phyloP scores from a whole-genome alignment of 1,140 invertebrate genomes.

The Berghia stephanieae region DNA sequence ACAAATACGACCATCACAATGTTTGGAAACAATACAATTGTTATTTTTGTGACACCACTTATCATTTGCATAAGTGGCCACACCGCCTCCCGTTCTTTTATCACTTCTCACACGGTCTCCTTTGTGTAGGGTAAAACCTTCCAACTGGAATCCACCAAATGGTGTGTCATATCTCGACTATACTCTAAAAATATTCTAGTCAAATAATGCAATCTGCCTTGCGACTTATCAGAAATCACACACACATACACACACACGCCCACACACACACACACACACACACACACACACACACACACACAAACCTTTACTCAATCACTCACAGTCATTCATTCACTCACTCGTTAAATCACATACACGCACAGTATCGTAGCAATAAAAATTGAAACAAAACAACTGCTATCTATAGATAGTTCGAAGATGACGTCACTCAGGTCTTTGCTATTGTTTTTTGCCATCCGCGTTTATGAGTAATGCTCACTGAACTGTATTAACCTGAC shows the following conservation, averaged over 20 bases:
- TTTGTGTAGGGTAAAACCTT: too few species aligned
- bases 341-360: neutral
- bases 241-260: neutral
- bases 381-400: too few species aligned
- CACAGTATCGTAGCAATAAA: neutral
- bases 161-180: constrained; percentile 44
- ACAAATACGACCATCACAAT: neutral
- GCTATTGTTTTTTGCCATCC: too few species aligned
- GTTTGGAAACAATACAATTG: neutral
- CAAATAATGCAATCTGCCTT: constrained; percentile 58
- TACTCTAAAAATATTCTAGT: constrained; percentile 53
- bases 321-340: neutral
- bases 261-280: neutral
- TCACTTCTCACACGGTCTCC: too few species aligned
- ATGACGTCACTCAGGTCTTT: too few species aligned
- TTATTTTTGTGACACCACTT: too few species aligned
- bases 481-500: too few species aligned
- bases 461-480: too few species aligned
- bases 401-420: too few species aligned
- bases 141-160: neutral
- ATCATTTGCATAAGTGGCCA: neutral
- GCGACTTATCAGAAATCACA: constrained; percentile 25
- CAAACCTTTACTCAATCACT: neutral
- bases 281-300: neutral
- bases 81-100: neutral